Base-by-base conservation (phyloP, 1,140 invertebrate genomes). In the Stenopsyche tienmushanensis region DNA sequence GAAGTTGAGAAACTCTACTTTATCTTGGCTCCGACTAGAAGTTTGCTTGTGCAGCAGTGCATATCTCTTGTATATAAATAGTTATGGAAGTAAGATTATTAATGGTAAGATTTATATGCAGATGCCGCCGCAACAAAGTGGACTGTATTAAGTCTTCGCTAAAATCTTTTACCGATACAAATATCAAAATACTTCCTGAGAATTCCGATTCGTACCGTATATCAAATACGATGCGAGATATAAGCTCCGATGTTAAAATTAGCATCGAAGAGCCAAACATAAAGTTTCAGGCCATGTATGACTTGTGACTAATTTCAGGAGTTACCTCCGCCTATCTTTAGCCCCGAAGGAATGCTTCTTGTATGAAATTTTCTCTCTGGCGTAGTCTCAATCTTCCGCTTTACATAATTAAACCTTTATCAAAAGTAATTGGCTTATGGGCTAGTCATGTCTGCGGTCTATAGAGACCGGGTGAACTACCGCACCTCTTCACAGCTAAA, bases 21-120 rank as follows among this genome's bases (percentile, higher is more conserved):
- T 20, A 50, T 50, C 47, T 50, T 50, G 20, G 47, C 41, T 42
- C n/a, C n/a, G n/a, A n/a, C 18, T 42, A 1, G 21, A 50, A 50
- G n/a, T 50, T 50, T 50, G 20, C 47, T 50, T 50, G 47, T 50
- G 47, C 47, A 50, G 15, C 20, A 21, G 47, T 50, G 47, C 47
- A 50, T 50, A 20, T 50, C 47, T 50, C 10, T 17, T 20, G 21
- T 18, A 50, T 21, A 50, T 17, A 13, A 50, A 13, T 50, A 20
- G 10, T 13, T 17, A 42, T 2, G 9, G 1, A 17, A 39, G 18
- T n/a, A n/a, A n/a, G n/a, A n/a, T n/a, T n/a, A n/a, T n/a, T n/a
- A n/a, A n/a, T n/a, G n/a, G n/a, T n/a, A n/a, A n/a, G n/a, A n/a
- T n/a, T n/a, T n/a, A n/a, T n/a, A n/a, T n/a, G n/a, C n/a, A n/a